Evolutionary conservation across 1,140 invertebrate species (phyloP), one percentile per base, ranked within the genome.

Genomic region (Apis dorsata): DNA sequence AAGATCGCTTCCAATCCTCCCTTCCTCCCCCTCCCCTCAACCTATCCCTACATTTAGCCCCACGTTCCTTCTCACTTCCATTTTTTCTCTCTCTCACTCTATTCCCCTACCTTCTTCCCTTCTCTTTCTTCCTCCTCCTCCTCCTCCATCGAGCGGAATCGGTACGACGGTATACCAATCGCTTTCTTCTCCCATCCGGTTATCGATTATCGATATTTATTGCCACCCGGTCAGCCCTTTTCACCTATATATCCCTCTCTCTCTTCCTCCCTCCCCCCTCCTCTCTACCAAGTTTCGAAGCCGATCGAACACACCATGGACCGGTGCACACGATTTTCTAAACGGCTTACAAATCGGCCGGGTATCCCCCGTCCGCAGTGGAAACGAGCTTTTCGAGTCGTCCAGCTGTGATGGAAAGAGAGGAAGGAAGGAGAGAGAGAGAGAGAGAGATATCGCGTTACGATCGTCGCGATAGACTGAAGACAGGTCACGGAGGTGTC

Each of bases 151-250:
- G 8, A 59, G 21, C 62, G 3, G 70, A 84, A 71, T 85, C 83
- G 85, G 85, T 44, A 44, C 77, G 75, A 71, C 83, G 72, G 85
- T 74, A 79, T 69, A 81, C 86, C 86, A 80, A 91, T 88, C 80
- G 89, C 83, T 86, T 44, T 44, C 34, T 44, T 85, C 85, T 85
- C 85, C 85, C 72, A 76, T 55, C 74, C 79, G 84, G 83, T 81
- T 91, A 91, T 91, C 90, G 90, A 91, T 91, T 90, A 90, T 87
- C 90, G 88, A 91, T 91, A 91, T 91, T 91, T 91, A 91, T 91
- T 91, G 89, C 90, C 88, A 88, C 84, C 85, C 88, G 90, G 89
- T 88, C 85, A 87, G 80, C 89, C 73, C 81, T 85, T 84, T 65
- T 90, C 88, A 81, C 77, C 90, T 91, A 89, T 90, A 88, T 85